Percentiles rank a stretch among this genome's conserved stretches.
Conservation (phyloP, 2,888 invertebrate genomes). For the Mantis religiosa region DNA sequence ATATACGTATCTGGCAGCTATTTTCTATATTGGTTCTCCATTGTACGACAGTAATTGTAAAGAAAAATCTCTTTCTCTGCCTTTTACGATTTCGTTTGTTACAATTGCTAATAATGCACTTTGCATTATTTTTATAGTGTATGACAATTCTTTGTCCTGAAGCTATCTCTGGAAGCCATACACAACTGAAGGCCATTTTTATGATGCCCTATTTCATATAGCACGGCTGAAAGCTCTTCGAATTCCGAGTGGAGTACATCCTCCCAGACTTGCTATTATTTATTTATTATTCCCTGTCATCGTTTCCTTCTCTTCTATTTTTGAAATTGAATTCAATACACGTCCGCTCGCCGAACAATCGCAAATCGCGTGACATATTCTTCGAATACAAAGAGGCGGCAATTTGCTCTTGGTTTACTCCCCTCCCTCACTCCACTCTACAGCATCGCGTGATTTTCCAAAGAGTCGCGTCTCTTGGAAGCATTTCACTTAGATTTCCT, state of each 20-base stretch:
- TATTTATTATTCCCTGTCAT: not conserved
- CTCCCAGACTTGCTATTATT: not conserved
- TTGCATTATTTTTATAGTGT: no score
- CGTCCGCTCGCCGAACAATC: slow-evolving; percentile 26
- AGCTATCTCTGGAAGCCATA: no score
- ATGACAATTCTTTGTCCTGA: no score
- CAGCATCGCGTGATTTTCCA: not conserved
- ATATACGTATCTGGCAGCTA: no score
- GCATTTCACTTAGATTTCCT: not conserved
- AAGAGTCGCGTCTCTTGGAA: not conserved
- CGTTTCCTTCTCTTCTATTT: not conserved
- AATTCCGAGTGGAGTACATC: not conserved
- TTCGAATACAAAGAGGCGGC: slow-evolving; percentile 27
- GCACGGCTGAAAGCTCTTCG: not conserved
- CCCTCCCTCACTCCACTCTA: not conserved
- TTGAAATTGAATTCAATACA: slow-evolving; percentile 14
- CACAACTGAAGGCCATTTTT: no score
- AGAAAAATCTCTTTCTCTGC: no score
- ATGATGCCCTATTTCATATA: not conserved
- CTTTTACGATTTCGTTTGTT: no score
- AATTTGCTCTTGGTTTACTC: slow-evolving; percentile 23
- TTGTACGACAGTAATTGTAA: no score
- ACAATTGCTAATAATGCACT: no score
- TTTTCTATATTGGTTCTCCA: no score
- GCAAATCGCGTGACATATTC: slow-evolving; percentile 26